A percentile compares a stretch with the other conserved stretches of the same genome.
phyloP scores from a whole-genome alignment of 2,888 invertebrate genomes.

The Drepanosiphum platanoidis region DNA sequence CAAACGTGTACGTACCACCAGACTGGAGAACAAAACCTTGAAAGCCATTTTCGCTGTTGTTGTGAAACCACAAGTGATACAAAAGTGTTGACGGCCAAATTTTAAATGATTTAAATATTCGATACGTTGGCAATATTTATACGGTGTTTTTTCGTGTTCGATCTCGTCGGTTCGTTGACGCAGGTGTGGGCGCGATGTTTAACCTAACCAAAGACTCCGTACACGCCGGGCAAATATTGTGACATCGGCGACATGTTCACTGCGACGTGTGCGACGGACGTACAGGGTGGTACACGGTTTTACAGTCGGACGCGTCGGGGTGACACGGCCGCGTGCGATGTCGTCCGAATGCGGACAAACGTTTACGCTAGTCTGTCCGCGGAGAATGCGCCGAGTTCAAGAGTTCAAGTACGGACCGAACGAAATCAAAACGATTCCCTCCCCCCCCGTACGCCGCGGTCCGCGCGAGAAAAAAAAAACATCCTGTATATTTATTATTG shows the following conservation, averaged over 20 bases:
- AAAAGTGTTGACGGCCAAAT: neutral
- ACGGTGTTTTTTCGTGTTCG: conserved; percentile 21
- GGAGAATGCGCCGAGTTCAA: no score
- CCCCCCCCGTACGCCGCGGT: no score
- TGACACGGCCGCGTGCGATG: no score
- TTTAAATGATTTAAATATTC: conserved; percentile 12
- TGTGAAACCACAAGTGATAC: neutral
- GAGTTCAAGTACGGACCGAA: no score
- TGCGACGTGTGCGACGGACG: no score
- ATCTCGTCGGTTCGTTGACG: conserved; percentile 28
- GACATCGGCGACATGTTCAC: no score
- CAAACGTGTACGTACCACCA: conserved; percentile 24
- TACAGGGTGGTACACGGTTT: no score
- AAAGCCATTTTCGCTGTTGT: conserved; percentile 25
- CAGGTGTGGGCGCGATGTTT: conserved; percentile 5
- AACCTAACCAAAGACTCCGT: neutral
- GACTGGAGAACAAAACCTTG: neutral
- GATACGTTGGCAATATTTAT: neutral
- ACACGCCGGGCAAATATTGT: conserved; percentile 4
- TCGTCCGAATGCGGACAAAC: no score
- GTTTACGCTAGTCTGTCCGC: no score
- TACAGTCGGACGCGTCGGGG: no score
- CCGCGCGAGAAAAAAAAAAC: no score
- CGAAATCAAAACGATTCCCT: no score
- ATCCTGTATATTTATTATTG: neutral